Percentiles rank a stretch among this genome's conserved stretches.
phyloP scores from a whole-genome alignment of 2,113 vertebrate genomes.

The Ondatra zibethicus region DNA sequence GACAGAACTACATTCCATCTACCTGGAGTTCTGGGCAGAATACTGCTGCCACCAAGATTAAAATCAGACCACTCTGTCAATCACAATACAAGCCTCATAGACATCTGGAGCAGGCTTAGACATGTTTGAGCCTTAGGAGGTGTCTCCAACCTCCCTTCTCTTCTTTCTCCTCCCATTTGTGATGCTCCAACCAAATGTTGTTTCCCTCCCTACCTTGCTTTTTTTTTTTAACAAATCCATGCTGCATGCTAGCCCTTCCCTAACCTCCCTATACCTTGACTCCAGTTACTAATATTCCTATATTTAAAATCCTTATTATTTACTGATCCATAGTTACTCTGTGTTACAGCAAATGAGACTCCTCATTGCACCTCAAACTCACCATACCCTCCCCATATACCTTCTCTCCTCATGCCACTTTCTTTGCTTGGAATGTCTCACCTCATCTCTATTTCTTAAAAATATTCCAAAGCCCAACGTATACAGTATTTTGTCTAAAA shows the following conservation, averaged over 20 bases:
- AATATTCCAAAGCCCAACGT: neutral
- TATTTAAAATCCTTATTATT: neutral
- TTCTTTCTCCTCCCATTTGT: neutral
- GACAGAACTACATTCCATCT: neutral
- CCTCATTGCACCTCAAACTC: neutral
- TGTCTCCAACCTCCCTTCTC: neutral
- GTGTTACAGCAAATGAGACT: neutral
- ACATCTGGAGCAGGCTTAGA: neutral
- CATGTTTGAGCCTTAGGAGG: neutral
- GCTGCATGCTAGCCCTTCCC: neutral
- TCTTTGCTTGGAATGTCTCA: neutral
- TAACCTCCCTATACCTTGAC: neutral
- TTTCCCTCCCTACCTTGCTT: neutral
- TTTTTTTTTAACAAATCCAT: slow-evolving; percentile 5
- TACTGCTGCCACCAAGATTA: neutral
- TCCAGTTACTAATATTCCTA: neutral
- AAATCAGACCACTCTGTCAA: neutral
- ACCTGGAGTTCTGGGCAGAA: neutral
- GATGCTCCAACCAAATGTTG: neutral
- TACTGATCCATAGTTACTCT: neutral
- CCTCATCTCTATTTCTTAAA: neutral
- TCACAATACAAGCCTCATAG: neutral
- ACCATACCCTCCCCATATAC: neutral
- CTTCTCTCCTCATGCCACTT: neutral
- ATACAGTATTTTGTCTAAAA: neutral